These are phyloP conservation scores for Rhorus exstirpatorius DNA, from an alignment of 2,888 invertebrate genomes.

Conservation along the genomic window DNA sequence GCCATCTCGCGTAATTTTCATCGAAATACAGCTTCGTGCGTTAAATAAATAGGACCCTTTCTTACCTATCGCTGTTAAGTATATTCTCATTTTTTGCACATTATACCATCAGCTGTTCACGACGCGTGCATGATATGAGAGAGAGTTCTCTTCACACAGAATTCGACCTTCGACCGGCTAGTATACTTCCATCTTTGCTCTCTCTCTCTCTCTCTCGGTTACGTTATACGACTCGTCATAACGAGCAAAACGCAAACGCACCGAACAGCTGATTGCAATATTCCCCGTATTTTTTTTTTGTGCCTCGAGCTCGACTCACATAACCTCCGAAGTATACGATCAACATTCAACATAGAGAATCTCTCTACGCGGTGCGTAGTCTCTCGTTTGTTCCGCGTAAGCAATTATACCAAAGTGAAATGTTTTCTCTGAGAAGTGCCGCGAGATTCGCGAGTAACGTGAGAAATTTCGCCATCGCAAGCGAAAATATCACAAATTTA, in stretches of 20 bases:
- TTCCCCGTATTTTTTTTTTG: background rate
- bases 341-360: background rate
- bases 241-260: conserved; percentile 10
- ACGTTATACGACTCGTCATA: background rate
- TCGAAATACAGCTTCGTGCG: background rate
- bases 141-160: no score
- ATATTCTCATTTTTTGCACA: background rate
- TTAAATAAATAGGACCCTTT: background rate
- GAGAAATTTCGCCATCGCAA: conserved; percentile 74
- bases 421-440: conserved; percentile 70
- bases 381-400: background rate
- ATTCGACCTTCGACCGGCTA: background rate
- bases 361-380: background rate
- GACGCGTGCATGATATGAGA: no score
- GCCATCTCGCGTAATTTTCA: conserved; percentile 20
- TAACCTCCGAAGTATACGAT: conserved; percentile 53
- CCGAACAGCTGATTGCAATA: conserved; percentile 50
- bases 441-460: conserved; percentile 64
- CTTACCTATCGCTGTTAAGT: conserved; percentile 1
- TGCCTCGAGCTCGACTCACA: conserved; percentile 1
- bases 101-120: background rate
- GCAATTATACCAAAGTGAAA: conserved; percentile 45
- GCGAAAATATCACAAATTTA: conserved; percentile 78
- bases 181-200: background rate
- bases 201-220: background rate